Conservation (phyloP, 2,888 invertebrate species). For the Steinernema scapterisci region DNA sequence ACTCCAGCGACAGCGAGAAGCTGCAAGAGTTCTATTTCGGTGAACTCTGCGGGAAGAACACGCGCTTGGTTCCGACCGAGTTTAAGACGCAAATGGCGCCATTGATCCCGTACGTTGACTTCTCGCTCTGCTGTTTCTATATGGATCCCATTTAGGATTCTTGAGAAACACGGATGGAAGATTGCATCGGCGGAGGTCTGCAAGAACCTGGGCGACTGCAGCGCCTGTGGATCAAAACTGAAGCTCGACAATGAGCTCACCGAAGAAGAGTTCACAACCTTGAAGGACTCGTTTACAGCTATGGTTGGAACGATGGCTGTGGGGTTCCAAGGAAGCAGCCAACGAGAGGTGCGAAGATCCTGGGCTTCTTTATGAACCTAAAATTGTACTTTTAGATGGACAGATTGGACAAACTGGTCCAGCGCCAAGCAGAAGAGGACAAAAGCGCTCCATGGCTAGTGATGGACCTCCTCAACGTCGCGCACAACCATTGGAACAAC, state of each 20-base stretch:
- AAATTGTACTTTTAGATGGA: background rate
- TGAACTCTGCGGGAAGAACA: background rate
- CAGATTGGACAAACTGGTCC: background rate
- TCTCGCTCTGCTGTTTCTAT: no score
- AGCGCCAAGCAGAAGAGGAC: no score
- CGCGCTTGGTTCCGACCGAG: background rate
- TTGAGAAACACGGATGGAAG: slow-evolving; percentile 4
- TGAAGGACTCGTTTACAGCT: background rate
- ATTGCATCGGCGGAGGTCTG: background rate
- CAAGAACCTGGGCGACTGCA: background rate
- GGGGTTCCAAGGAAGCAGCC: no score
- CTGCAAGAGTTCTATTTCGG: background rate
- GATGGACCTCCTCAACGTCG: background rate
- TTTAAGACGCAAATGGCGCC: background rate
- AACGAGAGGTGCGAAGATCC: no score
- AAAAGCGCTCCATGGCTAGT: background rate
- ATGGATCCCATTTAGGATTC: background rate
- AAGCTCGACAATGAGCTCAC: background rate
- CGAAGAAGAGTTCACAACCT: background rate
- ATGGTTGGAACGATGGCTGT: background rate
- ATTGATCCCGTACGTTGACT: background rate
- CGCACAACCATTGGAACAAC: background rate
- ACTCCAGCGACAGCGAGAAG: background rate
- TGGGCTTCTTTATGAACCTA: no score
- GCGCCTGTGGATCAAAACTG: background rate